Conservation (phyloP, 53 echinoderm and acorn worm genomes). For the Antedon mediterranea region DNA sequence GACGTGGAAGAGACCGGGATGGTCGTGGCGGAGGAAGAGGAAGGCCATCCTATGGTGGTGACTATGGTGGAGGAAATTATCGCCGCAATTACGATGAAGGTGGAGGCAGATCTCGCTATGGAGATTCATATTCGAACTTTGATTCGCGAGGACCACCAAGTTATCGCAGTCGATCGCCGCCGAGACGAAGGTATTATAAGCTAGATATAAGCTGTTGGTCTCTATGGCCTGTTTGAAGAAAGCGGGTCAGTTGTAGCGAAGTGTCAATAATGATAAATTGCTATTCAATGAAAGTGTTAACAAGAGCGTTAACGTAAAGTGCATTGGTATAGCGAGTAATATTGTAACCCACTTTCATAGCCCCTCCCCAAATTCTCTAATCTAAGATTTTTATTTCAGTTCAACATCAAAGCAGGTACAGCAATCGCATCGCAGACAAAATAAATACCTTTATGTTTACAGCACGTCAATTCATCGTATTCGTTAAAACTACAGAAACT, state of each 20-base stretch:
- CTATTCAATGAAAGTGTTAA: neutral
- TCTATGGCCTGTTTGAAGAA: neutral
- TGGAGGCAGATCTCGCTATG: slow-evolving; percentile 33
- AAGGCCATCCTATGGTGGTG: slow-evolving; percentile 26
- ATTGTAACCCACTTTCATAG: no score
- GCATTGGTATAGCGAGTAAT: neutral
- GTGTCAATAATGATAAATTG: neutral
- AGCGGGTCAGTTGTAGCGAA: neutral
- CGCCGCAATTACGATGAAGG: slow-evolving; percentile 47
- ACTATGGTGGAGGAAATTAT: slow-evolving; percentile 25
- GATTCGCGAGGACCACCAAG: slow-evolving; percentile 18
- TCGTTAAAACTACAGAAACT: no score
- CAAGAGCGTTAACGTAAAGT: neutral
- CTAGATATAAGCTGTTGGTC: neutral
- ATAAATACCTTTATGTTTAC: no score
- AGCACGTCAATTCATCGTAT: no score
- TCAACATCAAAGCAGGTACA: no score
- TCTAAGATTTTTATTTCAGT: no score
- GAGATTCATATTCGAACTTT: slow-evolving; percentile 44
- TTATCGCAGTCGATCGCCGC: slow-evolving; percentile 93
- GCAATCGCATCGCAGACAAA: no score
- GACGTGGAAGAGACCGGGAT: slow-evolving; percentile 41
- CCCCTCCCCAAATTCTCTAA: no score
- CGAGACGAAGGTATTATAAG: slow-evolving; percentile 89
- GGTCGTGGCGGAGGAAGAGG: slow-evolving; percentile 14